These are phyloP conservation scores for Oceanodroma leucorhoa DNA, from an alignment of 2,797 vertebrate species.

Conservation along the genomic window DNA sequence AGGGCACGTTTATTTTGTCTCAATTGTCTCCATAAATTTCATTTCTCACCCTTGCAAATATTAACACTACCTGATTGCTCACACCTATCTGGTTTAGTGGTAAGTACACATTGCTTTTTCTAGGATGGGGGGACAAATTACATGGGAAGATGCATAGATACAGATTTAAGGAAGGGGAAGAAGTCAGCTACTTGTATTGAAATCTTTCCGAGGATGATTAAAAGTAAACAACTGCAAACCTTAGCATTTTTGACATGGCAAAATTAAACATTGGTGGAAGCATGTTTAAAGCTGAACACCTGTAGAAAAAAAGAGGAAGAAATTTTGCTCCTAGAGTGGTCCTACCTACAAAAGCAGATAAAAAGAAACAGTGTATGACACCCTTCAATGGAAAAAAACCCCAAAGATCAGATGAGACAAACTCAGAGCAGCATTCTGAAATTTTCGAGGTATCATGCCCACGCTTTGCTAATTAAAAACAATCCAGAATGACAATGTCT, in stretches of 20 bases:
- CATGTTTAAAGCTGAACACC: not conserved
- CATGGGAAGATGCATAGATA: not conserved
- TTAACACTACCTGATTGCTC: constrained; percentile 19
- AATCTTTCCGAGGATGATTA: not conserved
- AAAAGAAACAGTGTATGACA: not conserved
- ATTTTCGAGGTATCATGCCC: not conserved
- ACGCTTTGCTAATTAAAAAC: not conserved
- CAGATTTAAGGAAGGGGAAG: not conserved
- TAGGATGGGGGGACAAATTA: not conserved
- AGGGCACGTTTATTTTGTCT: constrained; percentile 26
- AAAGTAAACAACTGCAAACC: not conserved
- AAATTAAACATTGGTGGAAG: not conserved
- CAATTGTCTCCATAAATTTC: constrained; percentile 3
- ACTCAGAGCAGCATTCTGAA: not conserved
- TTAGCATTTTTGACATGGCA: not conserved
- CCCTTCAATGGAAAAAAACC: not conserved
- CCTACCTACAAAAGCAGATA: not conserved
- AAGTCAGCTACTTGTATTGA: not conserved
- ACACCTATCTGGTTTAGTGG: not conserved
- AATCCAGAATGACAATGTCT: not conserved
- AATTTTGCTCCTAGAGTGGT: not conserved
- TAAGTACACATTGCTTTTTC: not conserved
- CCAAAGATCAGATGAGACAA: not conserved
- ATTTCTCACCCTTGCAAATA: constrained; percentile 22
- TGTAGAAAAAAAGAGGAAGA: not conserved